phyloP scores from a whole-genome alignment of 1,140 invertebrate genomes.

The Drosophila setifemur region DNA sequence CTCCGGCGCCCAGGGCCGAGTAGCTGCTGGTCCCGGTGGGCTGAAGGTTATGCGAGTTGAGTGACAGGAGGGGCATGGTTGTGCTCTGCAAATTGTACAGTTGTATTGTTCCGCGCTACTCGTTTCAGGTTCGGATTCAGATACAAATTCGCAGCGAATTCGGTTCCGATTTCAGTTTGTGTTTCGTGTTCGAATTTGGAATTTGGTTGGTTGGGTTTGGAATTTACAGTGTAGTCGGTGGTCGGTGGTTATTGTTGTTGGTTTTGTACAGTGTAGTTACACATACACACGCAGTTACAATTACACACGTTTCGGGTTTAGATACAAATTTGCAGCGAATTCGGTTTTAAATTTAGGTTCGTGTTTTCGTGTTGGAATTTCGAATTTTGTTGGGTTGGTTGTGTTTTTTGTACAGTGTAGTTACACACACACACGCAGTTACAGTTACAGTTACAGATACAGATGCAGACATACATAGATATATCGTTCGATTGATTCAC shows the following conservation, averaged over 20 bases:
- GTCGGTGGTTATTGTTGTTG: constrained; percentile 19
- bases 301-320: constrained; percentile 42
- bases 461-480: constrained; percentile 55
- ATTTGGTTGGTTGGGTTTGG: constrained; percentile 26
- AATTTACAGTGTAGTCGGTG: constrained; percentile 54
- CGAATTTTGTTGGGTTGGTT: no score
- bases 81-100: constrained; percentile 85
- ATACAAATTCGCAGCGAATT: constrained; percentile 37
- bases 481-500: constrained; percentile 40
- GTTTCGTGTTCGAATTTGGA: constrained; percentile 27
- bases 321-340: constrained; percentile 52
- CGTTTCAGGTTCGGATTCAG: constrained; percentile 41
- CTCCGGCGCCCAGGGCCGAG: constrained; percentile 65
- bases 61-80: constrained; percentile 85
- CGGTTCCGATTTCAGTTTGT: constrained; percentile 32
- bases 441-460: constrained; percentile 38
- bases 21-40: constrained; percentile 78
- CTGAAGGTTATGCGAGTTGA: constrained; percentile 84
- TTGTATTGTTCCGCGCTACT: constrained; percentile 82
- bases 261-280: constrained; percentile 44
- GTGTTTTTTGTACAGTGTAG: constrained; percentile 41
- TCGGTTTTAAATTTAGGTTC: no score
- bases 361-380: no score
- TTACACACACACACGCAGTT: constrained; percentile 45
- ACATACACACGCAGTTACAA: constrained; percentile 40